Evolutionary conservation across 2,113 vertebrate genomes (phyloP).

Genomic region (Pachyramphus minor): DNA sequence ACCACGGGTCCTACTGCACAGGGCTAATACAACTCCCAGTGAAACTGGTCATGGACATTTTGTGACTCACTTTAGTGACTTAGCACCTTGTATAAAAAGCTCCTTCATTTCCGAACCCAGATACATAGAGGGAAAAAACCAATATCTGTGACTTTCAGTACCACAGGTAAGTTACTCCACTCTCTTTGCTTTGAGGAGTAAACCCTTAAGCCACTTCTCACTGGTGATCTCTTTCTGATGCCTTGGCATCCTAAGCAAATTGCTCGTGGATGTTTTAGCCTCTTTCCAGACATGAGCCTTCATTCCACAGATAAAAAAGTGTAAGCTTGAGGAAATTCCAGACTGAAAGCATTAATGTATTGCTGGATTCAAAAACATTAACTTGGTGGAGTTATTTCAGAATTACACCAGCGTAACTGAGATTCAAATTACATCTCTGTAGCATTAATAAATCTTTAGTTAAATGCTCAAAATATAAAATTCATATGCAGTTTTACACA

Average conservation of each 20-base stretch:
- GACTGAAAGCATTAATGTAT: slow-evolving; percentile 1
- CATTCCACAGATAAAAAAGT: neutral
- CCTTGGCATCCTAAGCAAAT: neutral
- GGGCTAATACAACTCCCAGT: neutral
- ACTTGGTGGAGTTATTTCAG: neutral
- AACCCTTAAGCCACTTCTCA: neutral
- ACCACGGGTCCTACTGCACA: accelerated
- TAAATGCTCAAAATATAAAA: neutral
- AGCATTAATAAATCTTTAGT: neutral
- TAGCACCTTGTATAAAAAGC: neutral
- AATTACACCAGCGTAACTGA: neutral
- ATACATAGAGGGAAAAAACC: neutral
- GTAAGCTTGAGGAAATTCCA: slow-evolving; percentile 24
- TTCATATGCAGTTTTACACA: neutral
- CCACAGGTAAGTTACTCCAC: neutral
- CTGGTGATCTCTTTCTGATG: neutral
- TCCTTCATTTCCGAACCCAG: neutral
- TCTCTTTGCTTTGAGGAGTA: neutral
- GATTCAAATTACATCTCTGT: neutral
- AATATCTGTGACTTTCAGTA: neutral
- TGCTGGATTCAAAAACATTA: neutral
- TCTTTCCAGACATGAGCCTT: neutral
- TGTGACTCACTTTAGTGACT: neutral
- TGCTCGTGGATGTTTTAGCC: neutral
- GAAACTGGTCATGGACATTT: neutral